Percentiles rank a stretch among this genome's conserved stretches.
phyloP scores from a whole-genome alignment of 2,888 invertebrate species.

The Galerucella nymphaeae region DNA sequence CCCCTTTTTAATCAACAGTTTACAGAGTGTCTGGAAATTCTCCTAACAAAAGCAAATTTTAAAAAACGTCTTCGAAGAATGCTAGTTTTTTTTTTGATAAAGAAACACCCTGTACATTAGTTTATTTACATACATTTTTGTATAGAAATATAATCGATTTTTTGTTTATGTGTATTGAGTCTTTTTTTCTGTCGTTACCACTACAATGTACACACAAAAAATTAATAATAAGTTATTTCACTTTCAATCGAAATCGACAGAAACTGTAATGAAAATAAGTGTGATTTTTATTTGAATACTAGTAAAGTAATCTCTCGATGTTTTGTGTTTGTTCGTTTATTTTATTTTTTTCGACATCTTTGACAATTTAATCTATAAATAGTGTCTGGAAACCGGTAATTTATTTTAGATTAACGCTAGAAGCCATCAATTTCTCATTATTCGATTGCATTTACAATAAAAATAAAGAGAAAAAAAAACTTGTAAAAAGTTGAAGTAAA shows the following conservation, averaged over 20 bases:
- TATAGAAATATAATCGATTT: no score
- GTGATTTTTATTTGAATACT: conserved; percentile 23
- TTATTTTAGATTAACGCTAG: conserved; percentile 29
- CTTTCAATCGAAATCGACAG: not conserved
- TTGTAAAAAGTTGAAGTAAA: no score
- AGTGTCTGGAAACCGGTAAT: conserved; percentile 14
- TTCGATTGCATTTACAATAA: not conserved
- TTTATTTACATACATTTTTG: no score
- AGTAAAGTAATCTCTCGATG: not conserved
- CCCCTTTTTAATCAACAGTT: no score
- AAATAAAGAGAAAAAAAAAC: no score
- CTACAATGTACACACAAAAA: conserved; percentile 4
- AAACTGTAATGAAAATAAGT: conserved; percentile 22
- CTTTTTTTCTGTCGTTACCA: conserved; percentile 4
- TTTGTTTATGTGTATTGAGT: not conserved
- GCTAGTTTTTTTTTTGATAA: no score
- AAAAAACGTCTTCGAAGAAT: no score
- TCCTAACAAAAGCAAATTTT: no score
- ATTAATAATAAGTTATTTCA: not conserved
- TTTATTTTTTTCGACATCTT: conserved; percentile 8
- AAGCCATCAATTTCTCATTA: conserved; percentile 33
- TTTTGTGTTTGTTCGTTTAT: not conserved
- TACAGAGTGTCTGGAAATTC: no score
- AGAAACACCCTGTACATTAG: no score
- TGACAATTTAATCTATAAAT: conserved; percentile 16